Percentiles rank a stretch among this genome's conserved stretches.
These are phyloP conservation scores for Anolis apletophallus DNA, from an alignment of 2,797 vertebrate genomes.

Conservation along the genomic window DNA sequence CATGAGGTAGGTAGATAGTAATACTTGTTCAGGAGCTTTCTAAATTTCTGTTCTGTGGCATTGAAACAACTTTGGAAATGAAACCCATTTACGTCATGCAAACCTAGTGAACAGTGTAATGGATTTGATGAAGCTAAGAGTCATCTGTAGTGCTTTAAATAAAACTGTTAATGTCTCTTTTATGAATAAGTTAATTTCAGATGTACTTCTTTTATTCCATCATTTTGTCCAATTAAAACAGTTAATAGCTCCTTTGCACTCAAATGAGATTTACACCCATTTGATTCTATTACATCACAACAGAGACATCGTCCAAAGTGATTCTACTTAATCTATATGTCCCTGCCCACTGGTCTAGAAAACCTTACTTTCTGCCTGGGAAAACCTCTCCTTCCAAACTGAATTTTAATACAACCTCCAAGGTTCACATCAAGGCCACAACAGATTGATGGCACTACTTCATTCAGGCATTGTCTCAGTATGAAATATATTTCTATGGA, in stretches of 20 bases:
- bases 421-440: constrained; percentile 47
- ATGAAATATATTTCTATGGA: constrained; percentile 45
- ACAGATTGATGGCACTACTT: constrained; percentile 35
- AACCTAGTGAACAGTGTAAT: constrained; percentile 44
- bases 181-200: constrained; percentile 53
- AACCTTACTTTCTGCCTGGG: constrained; percentile 58
- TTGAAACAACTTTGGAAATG: constrained; percentile 39
- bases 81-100: not conserved
- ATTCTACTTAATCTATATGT: constrained; percentile 48
- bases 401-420: constrained; percentile 50
- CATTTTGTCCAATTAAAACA: constrained; percentile 50
- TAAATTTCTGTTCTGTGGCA: constrained; percentile 41
- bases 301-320: constrained; percentile 47
- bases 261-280: constrained; percentile 24
- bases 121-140: constrained; percentile 54
- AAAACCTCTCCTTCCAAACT: constrained; percentile 38
- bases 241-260: constrained; percentile 38
- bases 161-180: constrained; percentile 57
- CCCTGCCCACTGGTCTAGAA: constrained; percentile 59
- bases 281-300: constrained; percentile 39
- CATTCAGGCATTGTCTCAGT: constrained; percentile 46
- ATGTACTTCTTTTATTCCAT: constrained; percentile 43
- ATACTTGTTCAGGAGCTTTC: constrained; percentile 22
- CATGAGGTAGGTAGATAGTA: not conserved
- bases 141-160: constrained; percentile 48